Evolutionary conservation across 2,113 vertebrate genomes (phyloP), one percentile per base, ranked within the genome.

Genomic region (Centropus unirufus): DNA sequence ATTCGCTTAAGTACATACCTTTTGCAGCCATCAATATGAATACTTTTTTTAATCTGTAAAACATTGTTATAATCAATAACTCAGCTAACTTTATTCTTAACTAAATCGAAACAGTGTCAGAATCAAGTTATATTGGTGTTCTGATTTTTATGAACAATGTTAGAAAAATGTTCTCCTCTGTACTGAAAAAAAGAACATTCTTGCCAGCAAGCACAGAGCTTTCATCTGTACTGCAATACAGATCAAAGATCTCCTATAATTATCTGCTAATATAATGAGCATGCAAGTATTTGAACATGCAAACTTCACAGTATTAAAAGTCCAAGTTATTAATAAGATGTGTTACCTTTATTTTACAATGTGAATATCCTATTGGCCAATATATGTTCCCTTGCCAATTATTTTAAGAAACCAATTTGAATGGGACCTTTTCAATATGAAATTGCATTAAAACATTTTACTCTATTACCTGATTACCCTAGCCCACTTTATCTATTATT

Each of bases 401-500:
- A 69, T 62, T 93, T 90, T 51, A 73, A 87, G 72, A 77, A 83
- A 72, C 11, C 66, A 74, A 92, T 90, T 67, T 80, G 55, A 90
- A 88, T 81, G 21, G 44, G 72, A 78, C 27, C 40, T 76, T 82
- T 95, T 44, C 26, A 81, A 77, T 58, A 47, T 39, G 49, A 55
- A 92, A 93, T 67, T n/a, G 2, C 8, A 34, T 73, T 84, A 79
- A 81, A 79, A 47, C 4, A 61, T 39, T 78, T 82, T 80, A 61
- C 18, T 77, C 9, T 84, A n/a, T 73, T 75, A 57, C 19, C 34
- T 81, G 40, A 93, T 92, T 93, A 72, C 77, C 23, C 19, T 57
- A 24, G 69, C 13, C 51, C 14, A 58, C 17, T 63, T 63, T 47
- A 23, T 44, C 70, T 79, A 49, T 79, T 91, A 73, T 69, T 85